Conservation (phyloP, 2,113 vertebrate species). For the Siphamia tubifer region DNA sequence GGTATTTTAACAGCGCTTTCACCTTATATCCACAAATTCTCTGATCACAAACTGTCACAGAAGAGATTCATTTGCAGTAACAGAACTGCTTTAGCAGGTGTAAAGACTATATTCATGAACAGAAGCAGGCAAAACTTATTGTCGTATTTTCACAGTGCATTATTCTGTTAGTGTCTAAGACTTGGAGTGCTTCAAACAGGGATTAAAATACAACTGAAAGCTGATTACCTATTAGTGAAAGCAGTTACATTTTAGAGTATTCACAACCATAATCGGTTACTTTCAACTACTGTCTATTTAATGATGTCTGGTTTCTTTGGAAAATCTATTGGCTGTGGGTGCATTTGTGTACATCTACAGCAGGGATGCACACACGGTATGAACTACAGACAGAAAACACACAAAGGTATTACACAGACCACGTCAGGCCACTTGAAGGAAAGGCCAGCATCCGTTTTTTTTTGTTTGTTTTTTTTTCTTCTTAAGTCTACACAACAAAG, state of each 20-base stretch:
- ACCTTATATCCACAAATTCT: constrained; percentile 18
- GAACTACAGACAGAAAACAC: constrained; percentile 65
- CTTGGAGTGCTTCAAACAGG: constrained; percentile 57
- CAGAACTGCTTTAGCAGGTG: constrained; percentile 30
- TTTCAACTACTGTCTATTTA: constrained; percentile 27
- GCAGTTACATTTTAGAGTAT: constrained; percentile 21
- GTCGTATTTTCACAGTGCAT: constrained; percentile 72
- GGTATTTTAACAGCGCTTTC: constrained; percentile 55
- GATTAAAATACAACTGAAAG: constrained; percentile 44
- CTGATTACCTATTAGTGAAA: constrained; percentile 26
- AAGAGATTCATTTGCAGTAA: constrained; percentile 17
- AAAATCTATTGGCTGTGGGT: constrained; percentile 64
- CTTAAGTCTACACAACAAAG: constrained; percentile 61
- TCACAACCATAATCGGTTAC: constrained; percentile 26
- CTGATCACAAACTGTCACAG: constrained; percentile 12
- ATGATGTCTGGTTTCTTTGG: constrained; percentile 71
- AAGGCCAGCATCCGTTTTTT: constrained; percentile 47
- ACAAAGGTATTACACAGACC: constrained; percentile 63
- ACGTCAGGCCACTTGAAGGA: constrained; percentile 53
- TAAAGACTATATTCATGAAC: constrained; percentile 22
- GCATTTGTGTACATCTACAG: constrained; percentile 52
- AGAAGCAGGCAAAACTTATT: constrained; percentile 40
- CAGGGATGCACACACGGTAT: constrained; percentile 54
- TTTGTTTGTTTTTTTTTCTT: too few relatives aligned
- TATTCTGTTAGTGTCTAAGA: constrained; percentile 59